Base-by-base conservation (phyloP, 2,888 invertebrate genomes). In the Sinodicranocentrus sp. region DNA sequence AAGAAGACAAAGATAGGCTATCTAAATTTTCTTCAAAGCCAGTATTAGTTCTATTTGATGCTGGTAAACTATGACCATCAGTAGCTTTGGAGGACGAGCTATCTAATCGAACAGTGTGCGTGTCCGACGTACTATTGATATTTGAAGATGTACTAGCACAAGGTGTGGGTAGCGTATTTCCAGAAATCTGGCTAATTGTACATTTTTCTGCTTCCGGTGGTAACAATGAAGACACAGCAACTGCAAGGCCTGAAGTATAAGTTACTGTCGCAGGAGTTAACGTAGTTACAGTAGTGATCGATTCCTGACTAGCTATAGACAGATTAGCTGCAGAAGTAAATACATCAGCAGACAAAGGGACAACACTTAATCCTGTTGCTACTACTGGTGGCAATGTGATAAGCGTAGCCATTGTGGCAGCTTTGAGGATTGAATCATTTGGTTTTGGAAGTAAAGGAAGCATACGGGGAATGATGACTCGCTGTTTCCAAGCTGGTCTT, bases 391-490 rank as follows among this genome's bases (percentile, higher is more conserved):
- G 76, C 23, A 76, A 70, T n/a, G 82, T 44, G 23, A 83, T 77
- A 15, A 77, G 76, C 2, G 77, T 77, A 1, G 77, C 23, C 61
- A 82, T 71, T 5, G 63, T 67, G 6, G 68, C 43, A 13, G 68
- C 39, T 23, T 44, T 68, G 19, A 68, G 5, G 43, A 75, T 61
- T 13, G 59, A 44, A 2, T 72, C 71, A 71, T 82, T 75, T 10
- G 82, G 90, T 88, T 92, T 92, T 0, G 95, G 94, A 88, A 95
- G 92, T 57, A 94, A 90, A 19, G 95, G 94, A 88, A 95, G 91
- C 89, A 94, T 92, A 5, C 96, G 91, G 90, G 95, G 95, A 21
- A 96, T 95, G 0, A 96, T 94, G 2, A 95, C 94, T 89, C 94
- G 94, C 19, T 82, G 82, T 88, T 93, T 92, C 48, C 92, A 89